phyloP scores from a whole-genome alignment of 2,113 vertebrate genomes.

The Podarcis raffonei region DNA sequence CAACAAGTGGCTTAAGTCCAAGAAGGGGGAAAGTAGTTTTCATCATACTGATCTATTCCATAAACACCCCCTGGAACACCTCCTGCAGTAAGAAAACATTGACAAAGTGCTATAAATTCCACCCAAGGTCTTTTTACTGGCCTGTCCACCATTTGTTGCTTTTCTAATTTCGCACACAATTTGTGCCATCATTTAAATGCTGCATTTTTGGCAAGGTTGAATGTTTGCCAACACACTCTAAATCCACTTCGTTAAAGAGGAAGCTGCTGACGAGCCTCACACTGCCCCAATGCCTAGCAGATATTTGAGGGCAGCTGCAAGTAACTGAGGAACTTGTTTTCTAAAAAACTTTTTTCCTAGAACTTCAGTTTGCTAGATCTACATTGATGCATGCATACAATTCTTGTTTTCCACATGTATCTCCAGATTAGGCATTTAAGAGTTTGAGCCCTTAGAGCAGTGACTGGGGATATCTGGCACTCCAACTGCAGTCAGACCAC shows the following conservation, averaged over 20 bases:
- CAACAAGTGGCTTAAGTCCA: neutral
- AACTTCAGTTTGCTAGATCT: no score
- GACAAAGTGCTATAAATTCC: neutral
- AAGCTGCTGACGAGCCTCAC: neutral
- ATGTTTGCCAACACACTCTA: neutral
- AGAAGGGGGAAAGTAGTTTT: neutral
- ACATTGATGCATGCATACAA: neutral
- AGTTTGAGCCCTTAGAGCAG: no score
- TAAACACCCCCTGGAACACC: neutral
- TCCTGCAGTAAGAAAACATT: neutral
- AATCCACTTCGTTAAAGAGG: slow-evolving; percentile 27
- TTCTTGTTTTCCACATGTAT: neutral
- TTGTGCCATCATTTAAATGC: neutral
- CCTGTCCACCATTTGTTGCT: neutral
- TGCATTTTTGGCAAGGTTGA: neutral
- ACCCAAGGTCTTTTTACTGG: neutral
- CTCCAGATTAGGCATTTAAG: no score
- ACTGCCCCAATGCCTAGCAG: slow-evolving; percentile 11
- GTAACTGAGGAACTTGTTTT: neutral
- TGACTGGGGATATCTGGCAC: no score
- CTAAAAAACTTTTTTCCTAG: neutral
- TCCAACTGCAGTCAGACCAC: no score
- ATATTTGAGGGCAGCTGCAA: neutral
- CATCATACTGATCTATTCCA: slow-evolving; percentile 27
- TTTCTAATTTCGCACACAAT: neutral